Evolutionary conservation across 2,797 vertebrate species (phyloP).

Genomic region (Oreortyx pictus): DNA sequence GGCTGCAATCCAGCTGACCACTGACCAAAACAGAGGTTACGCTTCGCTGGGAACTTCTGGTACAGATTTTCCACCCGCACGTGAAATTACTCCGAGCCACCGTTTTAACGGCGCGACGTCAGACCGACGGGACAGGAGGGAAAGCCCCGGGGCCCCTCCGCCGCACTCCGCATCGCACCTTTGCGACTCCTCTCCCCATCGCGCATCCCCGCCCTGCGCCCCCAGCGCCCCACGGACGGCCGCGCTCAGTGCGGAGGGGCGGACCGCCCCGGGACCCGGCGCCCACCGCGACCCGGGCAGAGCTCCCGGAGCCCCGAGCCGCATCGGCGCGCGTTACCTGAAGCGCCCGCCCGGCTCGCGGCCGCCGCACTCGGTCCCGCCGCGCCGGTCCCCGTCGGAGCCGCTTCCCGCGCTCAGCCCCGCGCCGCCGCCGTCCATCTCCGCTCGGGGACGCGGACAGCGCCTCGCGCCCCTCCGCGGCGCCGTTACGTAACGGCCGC

Average conservation of each 20-base stretch:
- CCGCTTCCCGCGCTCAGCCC: not conserved
- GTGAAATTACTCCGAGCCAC: not conserved
- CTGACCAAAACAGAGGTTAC: conserved; percentile 32
- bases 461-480: not conserved
- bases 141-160: not conserved
- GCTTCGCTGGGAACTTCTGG: not conserved
- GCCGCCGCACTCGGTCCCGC: not conserved
- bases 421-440: no score
- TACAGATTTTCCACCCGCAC: no score
- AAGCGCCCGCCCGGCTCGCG: no score
- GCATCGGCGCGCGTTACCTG: no score
- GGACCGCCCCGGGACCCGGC: no score
- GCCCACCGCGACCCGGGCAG: no score
- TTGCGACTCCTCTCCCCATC: not conserved
- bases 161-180: not conserved
- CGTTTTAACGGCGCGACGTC: not conserved
- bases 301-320: no score
- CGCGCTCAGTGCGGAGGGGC: no score
- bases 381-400: not conserved
- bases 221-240: no score
- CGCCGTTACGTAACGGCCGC: conserved; percentile 13
- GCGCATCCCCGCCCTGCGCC: no score
- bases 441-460: no score
- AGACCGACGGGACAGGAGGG: not conserved
- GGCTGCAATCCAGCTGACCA: conserved; percentile 49